These are phyloP conservation scores for Laothoe populi DNA, from an alignment of 2,888 invertebrate genomes.

Conservation along the genomic window DNA sequence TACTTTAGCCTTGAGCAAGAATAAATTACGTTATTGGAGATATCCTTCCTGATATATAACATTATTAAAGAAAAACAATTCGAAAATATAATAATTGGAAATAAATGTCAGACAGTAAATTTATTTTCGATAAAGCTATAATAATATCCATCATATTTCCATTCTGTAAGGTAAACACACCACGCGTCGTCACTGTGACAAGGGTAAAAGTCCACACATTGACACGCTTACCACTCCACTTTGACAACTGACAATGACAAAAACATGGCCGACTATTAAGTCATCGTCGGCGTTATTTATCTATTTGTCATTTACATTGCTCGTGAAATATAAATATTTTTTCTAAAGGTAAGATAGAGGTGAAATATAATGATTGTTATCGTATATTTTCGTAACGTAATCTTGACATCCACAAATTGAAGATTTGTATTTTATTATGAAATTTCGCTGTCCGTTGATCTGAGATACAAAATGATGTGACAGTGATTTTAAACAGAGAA, in stretches of 20 bases:
- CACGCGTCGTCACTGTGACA: constrained; percentile 42
- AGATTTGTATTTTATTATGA: background rate
- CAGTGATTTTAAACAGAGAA: too few relatives aligned
- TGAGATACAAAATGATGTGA: too few relatives aligned
- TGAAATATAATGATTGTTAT: constrained; percentile 9
- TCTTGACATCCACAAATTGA: background rate
- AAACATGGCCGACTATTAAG: constrained; percentile 39
- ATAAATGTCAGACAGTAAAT: constrained; percentile 17
- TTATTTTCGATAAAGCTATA: constrained; percentile 29
- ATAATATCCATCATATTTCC: constrained; percentile 40
- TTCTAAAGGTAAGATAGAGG: background rate
- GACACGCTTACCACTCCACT: constrained; percentile 45
- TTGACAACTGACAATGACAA: constrained; percentile 50
- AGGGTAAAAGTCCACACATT: constrained; percentile 50
- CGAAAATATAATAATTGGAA: constrained; percentile 1
- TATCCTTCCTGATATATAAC: background rate
- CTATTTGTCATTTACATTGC: constrained; percentile 26
- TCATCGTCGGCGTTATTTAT: constrained; percentile 13
- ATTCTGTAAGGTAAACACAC: constrained; percentile 45
- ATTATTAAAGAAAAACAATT: constrained; percentile 1
- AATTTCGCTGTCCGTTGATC: background rate
- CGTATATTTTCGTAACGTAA: background rate
- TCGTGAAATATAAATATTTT: background rate
- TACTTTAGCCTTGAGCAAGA: too few relatives aligned
- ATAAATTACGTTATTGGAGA: too few relatives aligned